Base-by-base conservation (phyloP, 2,888 invertebrate species). In the Eupithecia abbreviata region DNA sequence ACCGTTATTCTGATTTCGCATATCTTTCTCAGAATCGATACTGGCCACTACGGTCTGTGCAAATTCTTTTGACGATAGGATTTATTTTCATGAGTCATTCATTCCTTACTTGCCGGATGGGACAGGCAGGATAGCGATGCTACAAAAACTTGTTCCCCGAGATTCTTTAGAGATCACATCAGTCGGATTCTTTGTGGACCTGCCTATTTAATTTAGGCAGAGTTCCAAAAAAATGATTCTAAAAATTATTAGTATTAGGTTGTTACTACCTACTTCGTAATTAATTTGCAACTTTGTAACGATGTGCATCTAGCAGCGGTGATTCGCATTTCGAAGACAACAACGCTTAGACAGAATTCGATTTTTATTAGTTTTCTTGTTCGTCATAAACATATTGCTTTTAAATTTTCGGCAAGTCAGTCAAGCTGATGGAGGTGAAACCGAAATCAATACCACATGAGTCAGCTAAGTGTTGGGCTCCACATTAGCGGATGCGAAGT, bases 371-470 rank as follows among this genome's bases (percentile, higher is more conserved):
- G 62, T 30, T 62, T 62, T 30, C 62, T 2, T 62, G 62, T 62
- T 62, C 30, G 62, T 62, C 30, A 62, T 10, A 62, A 58, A 62
- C 18, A 62, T n/a, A 43, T 58, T 62, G 41, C 49, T 45, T 18
- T 72, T 9, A 12, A 76, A 78, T 72, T 88, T 87, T 90, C 84
- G 87, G 85, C 90, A 85, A 89, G 90, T 90, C 90, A 89, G 88
- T 86, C 85, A 80, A 84, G 84, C 83, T 89, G 89, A 91, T 90
- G 85, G 86, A 89, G 89, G 90, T 88, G 94, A 95, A 95, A 94
- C 90, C 92, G 92, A 94, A 93, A 93, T 90, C 86, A 89, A 89
- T 89, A 88, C 87, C 90, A 91, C 87, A 84, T 94, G 93, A 94
- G 90, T 93, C 93, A 92, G 89, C 90, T 88, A 89, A 89, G 90